Percentiles rank a stretch among this genome's conserved stretches.
These are phyloP conservation scores for Halesus radiatus DNA, from an alignment of 1,140 invertebrate species.

Conservation along the genomic window DNA sequence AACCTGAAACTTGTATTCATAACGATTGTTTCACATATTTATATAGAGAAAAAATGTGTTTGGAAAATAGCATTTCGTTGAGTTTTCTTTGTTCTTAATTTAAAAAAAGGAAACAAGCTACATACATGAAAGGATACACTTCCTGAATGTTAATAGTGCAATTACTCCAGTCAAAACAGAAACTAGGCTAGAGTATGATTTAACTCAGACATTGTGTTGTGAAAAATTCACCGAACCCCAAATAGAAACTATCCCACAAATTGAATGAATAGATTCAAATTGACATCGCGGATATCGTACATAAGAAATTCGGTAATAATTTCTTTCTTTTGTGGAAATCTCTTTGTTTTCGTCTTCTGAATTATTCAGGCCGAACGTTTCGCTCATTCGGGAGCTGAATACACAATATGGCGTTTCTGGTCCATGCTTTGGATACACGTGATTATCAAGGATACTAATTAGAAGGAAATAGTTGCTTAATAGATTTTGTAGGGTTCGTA, in stretches of 20 bases:
- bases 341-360: constrained; percentile 9
- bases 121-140: background rate
- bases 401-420: background rate
- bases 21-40: too few species aligned
- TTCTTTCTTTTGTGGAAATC: background rate
- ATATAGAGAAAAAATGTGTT: background rate
- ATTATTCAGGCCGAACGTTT: background rate
- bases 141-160: background rate
- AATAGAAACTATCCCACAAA: background rate
- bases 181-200: constrained; percentile 20
- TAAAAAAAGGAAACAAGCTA: background rate
- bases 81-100: background rate
- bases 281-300: background rate
- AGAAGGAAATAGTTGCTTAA: background rate
- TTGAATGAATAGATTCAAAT: background rate
- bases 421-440: background rate
- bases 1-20: background rate
- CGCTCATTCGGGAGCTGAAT: constrained; percentile 7
- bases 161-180: background rate
- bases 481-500: too few species aligned
- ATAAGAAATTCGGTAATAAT: background rate
- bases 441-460: constrained; percentile 2
- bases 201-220: background rate
- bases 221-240: constrained; percentile 5
- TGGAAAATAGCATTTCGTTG: background rate